Percentiles rank a stretch among this genome's conserved stretches.
These are phyloP conservation scores for Drosophila atroscutellata DNA, from an alignment of 2,888 invertebrate genomes.

Conservation along the genomic window DNA sequence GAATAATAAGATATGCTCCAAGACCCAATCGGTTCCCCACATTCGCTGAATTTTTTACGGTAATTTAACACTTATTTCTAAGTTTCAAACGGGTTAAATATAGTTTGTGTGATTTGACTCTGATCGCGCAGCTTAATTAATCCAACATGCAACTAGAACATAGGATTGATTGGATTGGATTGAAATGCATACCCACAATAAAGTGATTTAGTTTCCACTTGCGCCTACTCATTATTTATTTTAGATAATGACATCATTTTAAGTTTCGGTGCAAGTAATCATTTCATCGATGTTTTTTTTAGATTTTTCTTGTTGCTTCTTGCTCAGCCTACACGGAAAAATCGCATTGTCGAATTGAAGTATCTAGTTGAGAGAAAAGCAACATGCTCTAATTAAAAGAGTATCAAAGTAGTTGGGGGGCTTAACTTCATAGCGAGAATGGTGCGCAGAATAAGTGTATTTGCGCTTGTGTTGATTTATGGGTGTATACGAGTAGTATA, in stretches of 20 bases:
- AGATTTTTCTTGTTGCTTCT: not conserved
- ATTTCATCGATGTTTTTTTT: not conserved
- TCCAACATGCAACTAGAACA: not conserved
- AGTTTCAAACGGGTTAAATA: not conserved
- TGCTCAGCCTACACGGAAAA: not conserved
- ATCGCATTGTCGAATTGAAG: fast-evolving
- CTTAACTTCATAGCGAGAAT: conserved; percentile 53
- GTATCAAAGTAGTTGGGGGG: conserved; percentile 23
- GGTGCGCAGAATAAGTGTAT: conserved; percentile 58
- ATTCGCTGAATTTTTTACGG: not conserved
- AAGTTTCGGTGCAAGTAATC: not conserved
- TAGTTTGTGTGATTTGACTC: not conserved
- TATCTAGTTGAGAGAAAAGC: not conserved
- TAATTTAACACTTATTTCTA: not conserved
- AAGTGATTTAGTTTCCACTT: not conserved
- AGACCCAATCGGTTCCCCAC: not conserved
- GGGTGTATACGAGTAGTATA: conserved; percentile 42
- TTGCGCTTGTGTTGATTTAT: conserved; percentile 68
- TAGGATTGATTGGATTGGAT: too few species aligned
- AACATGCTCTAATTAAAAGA: not conserved
- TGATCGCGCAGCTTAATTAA: not conserved
- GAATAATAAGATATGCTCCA: not conserved
- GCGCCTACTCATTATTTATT: not conserved
- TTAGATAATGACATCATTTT: not conserved
- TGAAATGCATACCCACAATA: too few species aligned